These are phyloP conservation scores for Noctilio leporinus DNA, from an alignment of 2,113 vertebrate species.

Conservation along the genomic window DNA sequence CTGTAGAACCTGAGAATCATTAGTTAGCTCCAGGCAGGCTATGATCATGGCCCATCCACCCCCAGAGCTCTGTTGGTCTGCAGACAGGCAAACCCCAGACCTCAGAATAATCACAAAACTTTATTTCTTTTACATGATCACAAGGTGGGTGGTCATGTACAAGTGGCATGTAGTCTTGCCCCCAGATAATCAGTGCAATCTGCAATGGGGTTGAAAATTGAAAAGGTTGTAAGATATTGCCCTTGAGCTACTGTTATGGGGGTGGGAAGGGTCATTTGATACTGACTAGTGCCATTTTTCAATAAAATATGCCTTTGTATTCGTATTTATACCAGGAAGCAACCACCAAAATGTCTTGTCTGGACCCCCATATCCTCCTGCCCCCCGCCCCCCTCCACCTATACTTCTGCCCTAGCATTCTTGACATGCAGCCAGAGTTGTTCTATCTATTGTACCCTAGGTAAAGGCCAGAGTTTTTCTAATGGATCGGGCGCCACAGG, in stretches of 20 bases:
- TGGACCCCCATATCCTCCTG: neutral
- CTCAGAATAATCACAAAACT: neutral
- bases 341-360: neutral
- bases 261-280: fast-evolving
- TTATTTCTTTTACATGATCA: neutral
- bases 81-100: neutral
- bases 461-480: neutral
- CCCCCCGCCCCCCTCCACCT: neutral
- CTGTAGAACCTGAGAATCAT: neutral
- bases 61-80: neutral
- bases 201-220: neutral
- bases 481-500: neutral
- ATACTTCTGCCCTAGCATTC: neutral
- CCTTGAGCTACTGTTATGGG: neutral
- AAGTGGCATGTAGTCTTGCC: neutral
- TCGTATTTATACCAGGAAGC: neutral
- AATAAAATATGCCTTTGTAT: neutral
- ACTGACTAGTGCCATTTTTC: neutral
- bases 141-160: neutral
- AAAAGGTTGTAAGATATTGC: neutral
- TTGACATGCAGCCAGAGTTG: neutral
- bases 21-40: neutral
- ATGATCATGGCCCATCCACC: neutral
- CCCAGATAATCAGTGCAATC: neutral
- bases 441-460: neutral